These are phyloP conservation scores for human (Homo sapiens) DNA, from an alignment of 2,113 vertebrate genomes.

Conservation along the genomic window DNA sequence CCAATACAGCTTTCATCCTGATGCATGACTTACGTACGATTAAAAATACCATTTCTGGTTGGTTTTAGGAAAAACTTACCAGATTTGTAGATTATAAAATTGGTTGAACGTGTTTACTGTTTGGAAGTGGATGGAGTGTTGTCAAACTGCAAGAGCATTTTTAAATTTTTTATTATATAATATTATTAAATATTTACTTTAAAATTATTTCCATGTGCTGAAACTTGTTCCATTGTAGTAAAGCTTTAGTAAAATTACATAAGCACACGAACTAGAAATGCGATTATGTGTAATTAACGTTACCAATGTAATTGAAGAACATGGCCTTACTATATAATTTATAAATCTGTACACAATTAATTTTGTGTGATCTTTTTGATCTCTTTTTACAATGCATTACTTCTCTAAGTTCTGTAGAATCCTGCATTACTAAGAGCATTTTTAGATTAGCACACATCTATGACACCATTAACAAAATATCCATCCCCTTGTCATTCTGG, in stretches of 20 bases:
- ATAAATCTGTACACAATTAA: conserved; percentile 74
- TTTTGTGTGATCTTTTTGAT: conserved; percentile 66
- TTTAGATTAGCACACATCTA: neutral
- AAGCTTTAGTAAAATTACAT: conserved; percentile 57
- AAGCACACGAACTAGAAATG: conserved; percentile 51
- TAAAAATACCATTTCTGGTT: neutral
- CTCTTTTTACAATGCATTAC: conserved; percentile 58
- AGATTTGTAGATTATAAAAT: neutral
- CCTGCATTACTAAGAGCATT: conserved; percentile 38
- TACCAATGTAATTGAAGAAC: conserved; percentile 50
- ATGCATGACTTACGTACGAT: neutral
- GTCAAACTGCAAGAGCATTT: conserved; percentile 5
- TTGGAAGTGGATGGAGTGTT: conserved; percentile 8
- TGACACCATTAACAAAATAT: conserved; percentile 16
- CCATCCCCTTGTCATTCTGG: neutral
- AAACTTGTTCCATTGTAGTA: conserved; percentile 30
- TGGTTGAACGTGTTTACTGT: neutral
- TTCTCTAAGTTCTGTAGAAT: conserved; percentile 48
- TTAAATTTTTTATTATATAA: neutral
- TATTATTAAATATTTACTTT: conserved; percentile 39
- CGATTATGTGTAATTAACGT: conserved; percentile 64
- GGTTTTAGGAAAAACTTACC: neutral
- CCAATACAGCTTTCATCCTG: neutral
- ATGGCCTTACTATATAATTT: conserved; percentile 55
- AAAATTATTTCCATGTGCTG: conserved; percentile 56